Evolutionary conservation across 1,140 invertebrate species (phyloP), one percentile per base, ranked within the genome.

Genomic region (Ylistrum balloti): DNA sequence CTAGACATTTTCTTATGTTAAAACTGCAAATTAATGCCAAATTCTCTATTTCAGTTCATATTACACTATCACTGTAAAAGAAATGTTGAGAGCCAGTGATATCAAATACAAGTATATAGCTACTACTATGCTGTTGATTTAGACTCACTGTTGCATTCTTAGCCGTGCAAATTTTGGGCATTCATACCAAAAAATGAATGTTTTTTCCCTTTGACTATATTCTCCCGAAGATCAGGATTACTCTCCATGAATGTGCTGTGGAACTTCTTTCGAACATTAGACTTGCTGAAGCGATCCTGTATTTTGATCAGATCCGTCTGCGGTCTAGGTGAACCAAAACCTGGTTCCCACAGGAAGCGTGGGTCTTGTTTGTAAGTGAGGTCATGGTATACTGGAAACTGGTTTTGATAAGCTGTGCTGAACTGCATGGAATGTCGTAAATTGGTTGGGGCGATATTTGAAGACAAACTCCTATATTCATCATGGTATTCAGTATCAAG

Each of bases 231-330:
- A 90, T 95, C 95, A 1, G 95, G 94, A 90, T 94, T 94, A n/a
- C 38, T 92, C 92, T 96, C 95, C 15, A 88, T 90, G 88, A 95
- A 96, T n/a, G 88, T 35, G 9, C 88, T 13, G 74, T 95, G 95
- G 88, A 96, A 95, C 28, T 93, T 92, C 34, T 89, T 91, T 33
- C 91, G 90, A 10, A 94, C 90, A 0, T 92, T 90, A 2, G 94
- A 92, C 88, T 95, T 96, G 34, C 91, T 91, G 89, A 95, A 96
- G n/a, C 90, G 91, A 91, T 96, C 93, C 90, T 96, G 95, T 15
- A 95, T 90, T 17, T 93, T 86, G 0, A 95, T 88, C 20, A 96
- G 92, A 11, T 88, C 92, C 0, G 94, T 94, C 90, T 96, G 95
- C 13, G 95, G 95, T 33, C 95, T 90, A 0, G 95, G 95, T 5